Evolutionary conservation across 2,113 vertebrate genomes (phyloP).

Genomic region (Scopus umbretta): DNA sequence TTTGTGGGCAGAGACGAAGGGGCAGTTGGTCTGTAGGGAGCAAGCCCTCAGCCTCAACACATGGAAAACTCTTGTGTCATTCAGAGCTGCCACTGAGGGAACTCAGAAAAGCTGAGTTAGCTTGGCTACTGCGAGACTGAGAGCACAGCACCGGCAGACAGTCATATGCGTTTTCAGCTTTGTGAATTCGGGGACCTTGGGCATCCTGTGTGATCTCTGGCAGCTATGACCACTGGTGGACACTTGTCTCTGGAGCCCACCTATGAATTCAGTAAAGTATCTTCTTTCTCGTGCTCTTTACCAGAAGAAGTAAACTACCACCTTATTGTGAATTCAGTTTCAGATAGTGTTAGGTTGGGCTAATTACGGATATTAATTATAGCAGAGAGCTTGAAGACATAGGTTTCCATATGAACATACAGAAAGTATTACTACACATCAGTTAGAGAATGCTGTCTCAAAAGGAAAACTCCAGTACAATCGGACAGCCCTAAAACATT

Average conservation of each 20-base stretch:
- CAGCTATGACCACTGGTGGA: not conserved
- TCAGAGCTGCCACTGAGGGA: not conserved
- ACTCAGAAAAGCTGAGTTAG: not conserved
- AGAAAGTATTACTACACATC: not conserved
- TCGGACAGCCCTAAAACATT: not conserved
- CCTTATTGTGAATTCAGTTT: not conserved
- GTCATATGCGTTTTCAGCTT: not conserved
- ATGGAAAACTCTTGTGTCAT: not conserved
- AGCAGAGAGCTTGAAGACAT: not conserved
- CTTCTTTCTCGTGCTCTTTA: not conserved
- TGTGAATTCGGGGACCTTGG: not conserved
- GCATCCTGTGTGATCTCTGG: not conserved
- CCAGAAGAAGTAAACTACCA: not conserved
- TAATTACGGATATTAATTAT: not conserved
- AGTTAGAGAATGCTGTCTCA: not conserved
- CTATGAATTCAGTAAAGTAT: not conserved
- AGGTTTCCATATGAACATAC: not conserved
- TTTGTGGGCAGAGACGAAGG: not conserved
- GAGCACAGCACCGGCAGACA: not conserved
- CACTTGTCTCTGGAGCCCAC: not conserved
- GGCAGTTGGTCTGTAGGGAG: rapidly evolving
- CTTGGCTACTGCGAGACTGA: not conserved
- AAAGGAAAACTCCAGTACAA: not conserved
- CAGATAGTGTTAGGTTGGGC: not conserved
- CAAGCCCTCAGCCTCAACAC: not conserved